Conservation (phyloP, 2,888 invertebrate species). For the Lasioglossum calceatum region DNA sequence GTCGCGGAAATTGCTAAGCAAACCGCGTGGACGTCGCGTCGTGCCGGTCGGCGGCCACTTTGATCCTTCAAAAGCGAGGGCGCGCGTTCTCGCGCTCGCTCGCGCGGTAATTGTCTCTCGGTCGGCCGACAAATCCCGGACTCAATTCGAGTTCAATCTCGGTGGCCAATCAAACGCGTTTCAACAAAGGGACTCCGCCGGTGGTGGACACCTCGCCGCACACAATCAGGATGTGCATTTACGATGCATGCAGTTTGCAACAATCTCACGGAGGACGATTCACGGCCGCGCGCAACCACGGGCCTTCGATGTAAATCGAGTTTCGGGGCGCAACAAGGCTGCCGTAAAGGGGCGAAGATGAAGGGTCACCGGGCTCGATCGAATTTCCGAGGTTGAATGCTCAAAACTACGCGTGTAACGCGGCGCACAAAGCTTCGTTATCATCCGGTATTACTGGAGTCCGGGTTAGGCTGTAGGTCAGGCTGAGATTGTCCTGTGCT, state of each 20-base stretch:
- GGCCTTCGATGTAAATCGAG: conserved; percentile 51
- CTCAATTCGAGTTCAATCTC: conserved; percentile 60
- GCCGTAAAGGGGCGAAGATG: conserved; percentile 42
- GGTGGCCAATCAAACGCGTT: conserved; percentile 54
- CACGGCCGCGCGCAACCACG: conserved; percentile 2
- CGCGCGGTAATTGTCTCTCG: conserved; percentile 37
- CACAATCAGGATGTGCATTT: conserved; percentile 58
- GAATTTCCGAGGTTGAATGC: conserved; percentile 66
- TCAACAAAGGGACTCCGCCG: conserved; percentile 57
- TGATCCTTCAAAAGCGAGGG: conserved; percentile 17
- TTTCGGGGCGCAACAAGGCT: conserved; percentile 31
- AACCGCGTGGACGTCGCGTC: not conserved
- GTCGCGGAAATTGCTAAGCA: conserved; percentile 5
- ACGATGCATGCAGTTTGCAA: conserved; percentile 62
- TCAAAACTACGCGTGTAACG: conserved; percentile 63
- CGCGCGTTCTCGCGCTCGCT: not conserved
- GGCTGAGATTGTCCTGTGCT: conserved; percentile 54
- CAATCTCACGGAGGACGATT: conserved; percentile 43
- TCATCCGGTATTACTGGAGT: conserved; percentile 55
- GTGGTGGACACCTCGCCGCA: conserved; percentile 16
- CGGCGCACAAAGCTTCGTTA: conserved; percentile 69
- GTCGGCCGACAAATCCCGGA: conserved; percentile 17
- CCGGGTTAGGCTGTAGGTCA: conserved; percentile 6
- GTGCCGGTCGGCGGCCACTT: not conserved
- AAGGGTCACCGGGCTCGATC: conserved; percentile 61